phyloP scores from a whole-genome alignment of 2,113 vertebrate species.

The Hiodon tergisus region DNA sequence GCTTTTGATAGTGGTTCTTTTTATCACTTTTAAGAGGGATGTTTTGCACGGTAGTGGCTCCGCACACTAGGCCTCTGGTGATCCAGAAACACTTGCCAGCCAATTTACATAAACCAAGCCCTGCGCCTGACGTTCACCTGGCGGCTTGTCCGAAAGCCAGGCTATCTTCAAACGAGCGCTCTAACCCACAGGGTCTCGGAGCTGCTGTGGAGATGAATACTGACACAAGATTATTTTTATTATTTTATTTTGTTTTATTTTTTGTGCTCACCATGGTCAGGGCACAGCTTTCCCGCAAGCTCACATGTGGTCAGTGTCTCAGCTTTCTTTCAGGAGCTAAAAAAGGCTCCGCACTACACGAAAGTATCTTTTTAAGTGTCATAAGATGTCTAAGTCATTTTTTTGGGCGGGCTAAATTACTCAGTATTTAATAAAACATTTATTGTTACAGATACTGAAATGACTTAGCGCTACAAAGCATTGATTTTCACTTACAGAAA shows the following conservation, averaged over 20 bases:
- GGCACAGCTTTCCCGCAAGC: constrained; percentile 28
- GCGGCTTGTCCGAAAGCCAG: constrained; percentile 50
- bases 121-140: constrained; percentile 61
- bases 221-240: constrained; percentile 38
- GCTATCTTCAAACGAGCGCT: constrained; percentile 41
- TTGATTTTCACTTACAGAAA: no score
- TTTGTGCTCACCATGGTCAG: constrained; percentile 36
- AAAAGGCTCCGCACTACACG: constrained; percentile 1
- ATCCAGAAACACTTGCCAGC: constrained; percentile 57
- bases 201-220: constrained; percentile 63
- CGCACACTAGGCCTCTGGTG: constrained; percentile 46
- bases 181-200: constrained; percentile 22
- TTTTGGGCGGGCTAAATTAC: not conserved
- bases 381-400: not conserved
- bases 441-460: not conserved
- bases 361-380: no score
- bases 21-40: constrained; percentile 25
- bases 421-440: not conserved
- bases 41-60: constrained; percentile 42
- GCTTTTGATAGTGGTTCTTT: constrained; percentile 16
- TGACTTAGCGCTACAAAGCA: no score
- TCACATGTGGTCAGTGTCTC: constrained; percentile 32
- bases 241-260: no score
- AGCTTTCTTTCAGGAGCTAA: constrained; percentile 19
- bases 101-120: constrained; percentile 65